A percentile compares a stretch with the other conserved stretches of the same genome.
Evolutionary conservation across 2,888 invertebrate genomes (phyloP).

Genomic region (Nomada ferruginata): DNA sequence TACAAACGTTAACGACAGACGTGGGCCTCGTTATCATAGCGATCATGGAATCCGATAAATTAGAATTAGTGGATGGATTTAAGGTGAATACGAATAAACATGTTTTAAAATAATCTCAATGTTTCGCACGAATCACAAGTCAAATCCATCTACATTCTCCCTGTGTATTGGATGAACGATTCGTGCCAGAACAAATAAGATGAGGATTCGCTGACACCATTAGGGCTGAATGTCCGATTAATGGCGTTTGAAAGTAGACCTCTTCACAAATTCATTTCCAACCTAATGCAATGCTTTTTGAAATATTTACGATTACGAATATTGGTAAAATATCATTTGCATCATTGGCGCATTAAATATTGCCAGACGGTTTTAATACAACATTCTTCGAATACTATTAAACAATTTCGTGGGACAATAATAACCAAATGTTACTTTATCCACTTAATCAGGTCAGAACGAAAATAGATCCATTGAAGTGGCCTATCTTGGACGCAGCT

Average conservation of each 20-base stretch:
- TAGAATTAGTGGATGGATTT: slow-evolving; percentile 91
- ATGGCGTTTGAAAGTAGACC: slow-evolving; percentile 82
- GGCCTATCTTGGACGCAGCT: slow-evolving; percentile 92
- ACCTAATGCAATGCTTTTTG: background rate
- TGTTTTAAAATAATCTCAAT: background rate
- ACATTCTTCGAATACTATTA: background rate
- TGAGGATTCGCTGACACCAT: slow-evolving; percentile 82
- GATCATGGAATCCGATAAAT: slow-evolving; percentile 92
- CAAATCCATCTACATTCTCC: slow-evolving; percentile 43
- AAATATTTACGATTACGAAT: too few relatives aligned
- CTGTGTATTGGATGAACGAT: slow-evolving; percentile 50
- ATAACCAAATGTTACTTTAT: slow-evolving; percentile 22
- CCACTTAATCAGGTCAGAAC: slow-evolving; percentile 89
- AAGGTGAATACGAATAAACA: slow-evolving; percentile 85
- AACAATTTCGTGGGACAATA: background rate
- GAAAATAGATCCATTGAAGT: slow-evolving; percentile 91
- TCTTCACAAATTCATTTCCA: slow-evolving; percentile 69
- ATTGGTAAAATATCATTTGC: too few relatives aligned
- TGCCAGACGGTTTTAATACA: too few relatives aligned
- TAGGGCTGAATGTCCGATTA: slow-evolving; percentile 74
- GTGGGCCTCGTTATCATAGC: slow-evolving; percentile 93
- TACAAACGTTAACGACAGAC: slow-evolving; percentile 94
- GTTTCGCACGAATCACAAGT: slow-evolving; percentile 61
- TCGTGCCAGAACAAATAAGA: slow-evolving; percentile 76
- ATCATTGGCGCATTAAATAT: too few relatives aligned